Conservation (phyloP, 1,140 invertebrate genomes). For the Pectinophora gossypiella region DNA sequence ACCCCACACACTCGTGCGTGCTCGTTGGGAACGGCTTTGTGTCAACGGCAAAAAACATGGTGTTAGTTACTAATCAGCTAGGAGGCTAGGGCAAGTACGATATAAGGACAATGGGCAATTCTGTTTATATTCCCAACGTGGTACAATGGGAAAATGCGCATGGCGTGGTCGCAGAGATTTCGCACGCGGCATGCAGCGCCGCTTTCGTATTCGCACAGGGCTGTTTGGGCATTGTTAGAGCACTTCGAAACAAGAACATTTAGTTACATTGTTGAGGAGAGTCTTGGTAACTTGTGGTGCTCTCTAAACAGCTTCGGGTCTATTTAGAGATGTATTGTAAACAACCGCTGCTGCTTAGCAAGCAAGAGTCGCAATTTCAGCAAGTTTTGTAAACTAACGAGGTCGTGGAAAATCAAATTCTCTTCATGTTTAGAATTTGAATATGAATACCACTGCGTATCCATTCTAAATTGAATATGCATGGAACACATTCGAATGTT, state of each 20-base stretch:
- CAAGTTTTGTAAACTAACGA: neutral
- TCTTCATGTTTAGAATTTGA: neutral
- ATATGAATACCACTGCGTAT: neutral
- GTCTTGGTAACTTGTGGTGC: neutral
- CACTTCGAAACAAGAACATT: neutral
- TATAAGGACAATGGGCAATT: slow-evolving; percentile 51
- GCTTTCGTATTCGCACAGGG: slow-evolving; percentile 3
- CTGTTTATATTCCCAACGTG: slow-evolving; percentile 32
- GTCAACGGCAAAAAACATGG: slow-evolving; percentile 44
- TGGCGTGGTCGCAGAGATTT: slow-evolving; percentile 17
- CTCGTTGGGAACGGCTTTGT: slow-evolving; percentile 52
- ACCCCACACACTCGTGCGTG: slow-evolving; percentile 22
- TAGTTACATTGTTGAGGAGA: slow-evolving; percentile 1
- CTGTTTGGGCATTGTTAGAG: neutral
- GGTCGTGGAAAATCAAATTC: neutral
- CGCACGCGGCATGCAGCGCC: slow-evolving; percentile 15
- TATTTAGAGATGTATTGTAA: slow-evolving; percentile 3
- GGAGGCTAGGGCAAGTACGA: slow-evolving; percentile 40
- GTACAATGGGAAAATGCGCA: slow-evolving; percentile 30
- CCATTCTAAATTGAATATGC: neutral
- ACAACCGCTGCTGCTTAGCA: neutral
- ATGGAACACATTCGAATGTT: neutral
- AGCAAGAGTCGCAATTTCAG: neutral
- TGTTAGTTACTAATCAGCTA: slow-evolving; percentile 51
- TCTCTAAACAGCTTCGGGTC: slow-evolving; percentile 2